Evolutionary conservation across 2,797 vertebrate species (phyloP), one percentile per base, ranked within the genome.

Genomic region (Takifugu ocellatus): DNA sequence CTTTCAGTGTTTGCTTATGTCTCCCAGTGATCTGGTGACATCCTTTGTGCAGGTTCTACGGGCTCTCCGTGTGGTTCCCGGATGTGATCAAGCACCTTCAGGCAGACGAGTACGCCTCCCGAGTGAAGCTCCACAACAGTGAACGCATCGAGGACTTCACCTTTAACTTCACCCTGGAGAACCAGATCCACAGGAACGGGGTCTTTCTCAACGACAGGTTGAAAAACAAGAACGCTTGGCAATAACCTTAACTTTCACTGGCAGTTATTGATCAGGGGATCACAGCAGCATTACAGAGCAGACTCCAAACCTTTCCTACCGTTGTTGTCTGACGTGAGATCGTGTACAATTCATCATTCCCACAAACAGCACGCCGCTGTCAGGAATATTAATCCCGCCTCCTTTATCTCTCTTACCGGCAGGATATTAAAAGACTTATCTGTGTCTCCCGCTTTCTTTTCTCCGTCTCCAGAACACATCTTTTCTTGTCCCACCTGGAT

Each of bases 71-170:
- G 43, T 99, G 97, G 97, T 99, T 99, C 83, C 96, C 97, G 0
- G 97, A 98, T 5, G 96, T 99, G 80, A 99, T 99, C 81, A 99
- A 94, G 72, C 95, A 98, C 67, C 92, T 99, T 6, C 97, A 99
- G 81, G 94, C 93, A 0, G 93, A 97, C 0, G 93, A 96, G 50
- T 98, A 98, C 2, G 94, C 94, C 0, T 93, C 92, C 66, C 89
- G 89, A 71, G 93, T 94, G 49, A 95, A 93, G 89, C 81, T 78
- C 17, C 94, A 98, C 79, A 84, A 58, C 57, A 91, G 89, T 24
- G 93, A 97, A 66, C 93, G 84, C 76, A 92, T 92, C 1, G 90
- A 93, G 51, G 90, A 96, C 79, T 94, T 96, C 48, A 93, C 91
- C 71, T 96, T 98, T 79, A 99, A 99, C 90, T 98, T 98, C 79